Conservation (phyloP, 2,113 vertebrate species). For the Phalacrocorax brasilianus region DNA sequence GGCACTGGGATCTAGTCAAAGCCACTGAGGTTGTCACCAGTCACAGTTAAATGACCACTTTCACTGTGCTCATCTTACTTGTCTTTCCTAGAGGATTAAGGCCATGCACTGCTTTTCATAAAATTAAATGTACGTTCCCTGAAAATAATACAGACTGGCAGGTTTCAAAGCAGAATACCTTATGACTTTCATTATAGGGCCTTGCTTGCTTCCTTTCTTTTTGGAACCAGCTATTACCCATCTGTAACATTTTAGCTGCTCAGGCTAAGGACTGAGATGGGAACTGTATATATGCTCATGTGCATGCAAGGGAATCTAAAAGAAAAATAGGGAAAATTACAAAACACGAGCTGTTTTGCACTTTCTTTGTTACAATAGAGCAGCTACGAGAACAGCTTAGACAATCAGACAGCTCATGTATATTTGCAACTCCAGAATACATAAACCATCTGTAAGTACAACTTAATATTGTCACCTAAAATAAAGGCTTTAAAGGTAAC, state of each 20-base stretch:
- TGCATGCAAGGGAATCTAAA: not conserved
- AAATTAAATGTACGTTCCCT: not conserved
- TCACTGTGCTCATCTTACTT: not conserved
- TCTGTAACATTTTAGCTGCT: not conserved
- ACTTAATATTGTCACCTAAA: not conserved
- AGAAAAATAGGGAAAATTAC: not conserved
- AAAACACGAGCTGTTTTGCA: not conserved
- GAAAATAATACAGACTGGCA: not conserved
- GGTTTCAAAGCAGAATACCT: not conserved
- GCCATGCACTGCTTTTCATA: not conserved
- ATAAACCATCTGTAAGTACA: not conserved
- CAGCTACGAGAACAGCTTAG: not conserved
- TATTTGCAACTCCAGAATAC: not conserved
- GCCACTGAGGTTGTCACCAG: not conserved
- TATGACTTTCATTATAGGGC: not conserved
- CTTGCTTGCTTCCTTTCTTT: not conserved
- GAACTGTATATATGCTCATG: not conserved
- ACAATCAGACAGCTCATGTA: not conserved
- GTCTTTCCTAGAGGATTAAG: not conserved
- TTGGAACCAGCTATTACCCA: not conserved
- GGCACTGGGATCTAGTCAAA: not conserved
- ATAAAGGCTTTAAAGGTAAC: not conserved
- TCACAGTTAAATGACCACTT: not conserved
- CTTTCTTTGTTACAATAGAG: not conserved
- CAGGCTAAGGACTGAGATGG: not conserved